These are phyloP conservation scores for Nipponacmea schrenckii DNA, from an alignment of 2,888 invertebrate species.

Conservation along the genomic window DNA sequence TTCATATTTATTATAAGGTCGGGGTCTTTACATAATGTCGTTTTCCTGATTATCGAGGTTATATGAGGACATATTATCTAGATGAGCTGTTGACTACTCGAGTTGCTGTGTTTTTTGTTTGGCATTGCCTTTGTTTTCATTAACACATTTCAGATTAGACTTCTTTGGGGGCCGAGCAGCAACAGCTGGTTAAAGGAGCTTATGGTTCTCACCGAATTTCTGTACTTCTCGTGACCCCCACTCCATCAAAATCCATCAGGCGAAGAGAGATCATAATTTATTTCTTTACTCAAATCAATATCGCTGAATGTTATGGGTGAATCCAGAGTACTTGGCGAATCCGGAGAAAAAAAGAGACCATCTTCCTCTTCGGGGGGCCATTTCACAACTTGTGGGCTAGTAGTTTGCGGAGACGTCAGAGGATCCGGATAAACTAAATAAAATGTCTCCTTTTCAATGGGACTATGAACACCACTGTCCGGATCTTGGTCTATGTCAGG, in stretches of 20 bases:
- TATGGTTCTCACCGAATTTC: too few species aligned
- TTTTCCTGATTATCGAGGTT: too few species aligned
- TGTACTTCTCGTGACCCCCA: too few species aligned
- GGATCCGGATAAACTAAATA: slow-evolving; percentile 12
- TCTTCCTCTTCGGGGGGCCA: slow-evolving; percentile 14
- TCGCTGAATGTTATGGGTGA: slow-evolving; percentile 19
- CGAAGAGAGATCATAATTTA: background rate
- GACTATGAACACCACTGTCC: background rate
- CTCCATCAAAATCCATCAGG: background rate
- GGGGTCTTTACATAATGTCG: too few species aligned
- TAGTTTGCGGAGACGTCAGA: background rate
- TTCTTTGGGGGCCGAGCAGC: too few species aligned
- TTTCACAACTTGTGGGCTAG: slow-evolving; percentile 13
- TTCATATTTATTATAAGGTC: too few species aligned
- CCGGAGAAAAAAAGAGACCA: background rate
- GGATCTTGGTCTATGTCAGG: slow-evolving; percentile 11
- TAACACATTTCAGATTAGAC: too few species aligned
- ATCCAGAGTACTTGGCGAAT: background rate
- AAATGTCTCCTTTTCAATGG: slow-evolving; percentile 17
- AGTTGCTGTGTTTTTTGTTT: too few species aligned
- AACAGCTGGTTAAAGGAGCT: too few species aligned
- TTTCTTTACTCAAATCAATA: slow-evolving; percentile 11
- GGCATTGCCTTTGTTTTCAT: too few species aligned
- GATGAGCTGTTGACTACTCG: too few species aligned
- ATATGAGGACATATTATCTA: too few species aligned